Base-by-base conservation (phyloP, 1,140 invertebrate species). In the Paraescarpia echinospica region DNA sequence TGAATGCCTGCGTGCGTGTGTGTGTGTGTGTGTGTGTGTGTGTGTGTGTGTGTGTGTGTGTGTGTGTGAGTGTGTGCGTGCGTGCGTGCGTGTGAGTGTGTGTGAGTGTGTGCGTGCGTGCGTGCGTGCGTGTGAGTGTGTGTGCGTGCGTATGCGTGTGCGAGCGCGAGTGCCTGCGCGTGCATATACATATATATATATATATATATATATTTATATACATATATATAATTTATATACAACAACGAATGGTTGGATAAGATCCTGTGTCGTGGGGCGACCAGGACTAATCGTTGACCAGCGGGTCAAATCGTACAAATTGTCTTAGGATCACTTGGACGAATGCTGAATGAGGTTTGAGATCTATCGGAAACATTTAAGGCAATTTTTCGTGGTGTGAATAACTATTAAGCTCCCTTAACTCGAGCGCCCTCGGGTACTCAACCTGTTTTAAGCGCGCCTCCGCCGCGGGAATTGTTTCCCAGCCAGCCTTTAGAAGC, bases 191-290 rank as follows among this genome's bases (percentile, higher is more conserved):
- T 89, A 89, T 89, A 89, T 89, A 89, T 89, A 89, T 89, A 89
- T 89, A 89, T 89, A 89, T 89, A 89, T 89, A 89, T 89, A 89
- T 89, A 89, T 89, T 6, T 89, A 89, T 89, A 89, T 89, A 89
- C 18, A 89, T 89, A 89, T 89, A 89, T 89, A 89, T 33, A 89
- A 18, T n/a, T 89, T 89, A 33, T 89, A 34, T 34, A 89, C 34
- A 6, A 89, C 34, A 89, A 89, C 41, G 22, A 77, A 77, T 27
- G 0, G 59, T 27, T 5, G 59, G 22, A 77, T 6, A 77, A 77
- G 2, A 77, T 4, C 14, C 59, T 22, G 4, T 18, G 0, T 77
- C 22, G 59, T 22, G 8, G 14, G 59, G 59, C 59, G 59, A 77
- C 59, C 2, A 18, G 12, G 27, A 22, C 14, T 22, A 77, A 6